Base-by-base conservation (phyloP, 1,140 invertebrate species). In the Wiebesia pumilae region DNA sequence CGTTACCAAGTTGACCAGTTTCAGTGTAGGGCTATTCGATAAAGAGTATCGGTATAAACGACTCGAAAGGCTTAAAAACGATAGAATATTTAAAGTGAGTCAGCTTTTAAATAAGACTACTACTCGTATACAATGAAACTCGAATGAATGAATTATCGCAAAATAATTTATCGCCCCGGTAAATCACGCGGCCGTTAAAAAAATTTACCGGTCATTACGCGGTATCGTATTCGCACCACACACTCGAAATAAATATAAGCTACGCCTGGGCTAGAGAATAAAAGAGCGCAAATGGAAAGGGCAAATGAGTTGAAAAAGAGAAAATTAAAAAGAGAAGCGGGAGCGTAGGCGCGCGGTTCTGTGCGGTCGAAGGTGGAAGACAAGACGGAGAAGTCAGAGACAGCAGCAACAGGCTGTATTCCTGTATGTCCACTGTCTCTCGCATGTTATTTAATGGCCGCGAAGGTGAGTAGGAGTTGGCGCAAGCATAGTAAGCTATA, bases 381-480 rank as follows among this genome's bases (percentile, higher is more conserved):
- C 27, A 35, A 71, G 78, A n/a, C 3, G 19, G 33, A 27, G 30
- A 2, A 40, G 51, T 33, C 35, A 47, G 33, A 19, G 24, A 51
- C 81, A 67, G 51, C 24, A 77, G 33, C 65, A n/a, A 38, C 69
- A 71, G 79, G 16, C 19, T 14, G n/a, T 83, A 73, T 83, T 71
- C 33, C 30, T 83, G 67, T 43, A 21, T 83, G 65, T 83, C 43
- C 62, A 79, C n/a, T 51, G 62, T 79, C 35, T 27, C 54, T 84
- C 30, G 62, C 4, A n/a, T 40, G 38, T 79, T 80, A 79, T 79
- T 79, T 78, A 84, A 84, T 84, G 58, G 47, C 69, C 47, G n/a
- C 43, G 54, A 71, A 38, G 30, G n/a, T 16, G 81, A 83, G 69
- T 83, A 69, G 67, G 69, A 73, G 47, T 83, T 4, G 10, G 21